These are phyloP conservation scores for Grapholita molesta DNA, from an alignment of 1,140 invertebrate genomes.

Conservation along the genomic window DNA sequence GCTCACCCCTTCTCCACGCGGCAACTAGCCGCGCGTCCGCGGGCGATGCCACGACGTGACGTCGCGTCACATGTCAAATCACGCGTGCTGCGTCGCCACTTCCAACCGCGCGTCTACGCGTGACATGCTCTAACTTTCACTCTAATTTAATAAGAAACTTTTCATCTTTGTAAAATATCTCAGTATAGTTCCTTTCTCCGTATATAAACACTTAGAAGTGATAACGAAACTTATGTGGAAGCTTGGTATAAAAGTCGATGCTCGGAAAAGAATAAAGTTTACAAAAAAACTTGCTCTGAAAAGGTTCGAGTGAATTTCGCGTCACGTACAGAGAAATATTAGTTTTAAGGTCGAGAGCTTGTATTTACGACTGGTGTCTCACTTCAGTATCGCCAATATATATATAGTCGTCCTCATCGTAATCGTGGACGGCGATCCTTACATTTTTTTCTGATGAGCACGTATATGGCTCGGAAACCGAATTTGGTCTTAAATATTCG, in stretches of 20 bases:
- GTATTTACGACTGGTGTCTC: background rate
- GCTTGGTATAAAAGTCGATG: conserved; percentile 5
- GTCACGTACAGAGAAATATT: conserved; percentile 8
- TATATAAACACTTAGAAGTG: background rate
- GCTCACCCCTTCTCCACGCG: conserved; percentile 20
- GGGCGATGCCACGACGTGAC: background rate
- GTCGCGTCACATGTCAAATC: background rate
- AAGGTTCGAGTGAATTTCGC: background rate
- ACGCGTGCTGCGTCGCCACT: background rate
- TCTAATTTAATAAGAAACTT: background rate
- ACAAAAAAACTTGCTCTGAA: background rate
- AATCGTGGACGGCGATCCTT: too few species aligned
- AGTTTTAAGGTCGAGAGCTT: background rate
- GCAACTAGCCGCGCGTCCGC: background rate
- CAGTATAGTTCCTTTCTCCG: background rate
- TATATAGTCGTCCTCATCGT: too few species aligned
- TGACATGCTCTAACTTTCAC: background rate
- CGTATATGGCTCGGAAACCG: too few species aligned
- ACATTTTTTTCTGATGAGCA: background rate
- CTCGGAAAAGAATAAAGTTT: background rate
- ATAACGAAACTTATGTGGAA: background rate
- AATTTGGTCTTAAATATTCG: too few species aligned
- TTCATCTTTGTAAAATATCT: background rate
- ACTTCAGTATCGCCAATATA: too few species aligned
- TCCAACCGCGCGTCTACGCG: background rate